Conservation (phyloP, 2,797 vertebrate species). For the Pipistrellus kuhlii region DNA sequence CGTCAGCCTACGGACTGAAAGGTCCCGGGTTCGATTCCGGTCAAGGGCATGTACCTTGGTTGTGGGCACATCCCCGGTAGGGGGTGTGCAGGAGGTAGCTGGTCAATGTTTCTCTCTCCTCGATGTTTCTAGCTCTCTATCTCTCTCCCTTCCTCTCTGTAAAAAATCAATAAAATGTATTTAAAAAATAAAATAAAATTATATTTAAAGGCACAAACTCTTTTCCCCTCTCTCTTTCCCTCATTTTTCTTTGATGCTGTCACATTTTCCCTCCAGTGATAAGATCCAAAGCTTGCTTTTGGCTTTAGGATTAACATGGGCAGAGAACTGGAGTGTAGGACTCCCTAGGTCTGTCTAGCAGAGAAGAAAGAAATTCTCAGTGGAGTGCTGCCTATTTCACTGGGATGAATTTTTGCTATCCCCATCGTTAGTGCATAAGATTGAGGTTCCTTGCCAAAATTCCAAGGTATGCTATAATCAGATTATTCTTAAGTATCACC, state of each 20-base stretch:
- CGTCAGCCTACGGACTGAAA: no score
- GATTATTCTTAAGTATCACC: background rate
- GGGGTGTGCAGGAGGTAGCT: no score
- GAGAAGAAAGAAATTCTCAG: background rate
- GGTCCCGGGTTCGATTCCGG: no score
- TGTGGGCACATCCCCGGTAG: no score
- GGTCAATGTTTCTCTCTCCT: no score
- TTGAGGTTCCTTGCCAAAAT: background rate
- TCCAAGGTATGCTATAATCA: background rate
- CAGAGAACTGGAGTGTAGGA: background rate
- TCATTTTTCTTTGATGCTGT: background rate
- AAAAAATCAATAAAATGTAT: no score
- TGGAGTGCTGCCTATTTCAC: background rate
- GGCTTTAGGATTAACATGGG: background rate
- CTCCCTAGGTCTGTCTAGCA: background rate
- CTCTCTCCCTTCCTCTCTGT: no score
- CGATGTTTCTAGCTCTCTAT: no score
- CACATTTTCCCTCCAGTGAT: background rate
- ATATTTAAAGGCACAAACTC: background rate
- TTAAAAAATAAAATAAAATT: no score
- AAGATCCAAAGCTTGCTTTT: background rate
- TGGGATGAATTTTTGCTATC: background rate
- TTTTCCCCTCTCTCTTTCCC: background rate
- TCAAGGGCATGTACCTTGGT: no score
- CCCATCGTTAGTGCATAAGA: background rate